phyloP scores from a whole-genome alignment of 2,888 invertebrate genomes.

The Himalopsyche japonica region DNA sequence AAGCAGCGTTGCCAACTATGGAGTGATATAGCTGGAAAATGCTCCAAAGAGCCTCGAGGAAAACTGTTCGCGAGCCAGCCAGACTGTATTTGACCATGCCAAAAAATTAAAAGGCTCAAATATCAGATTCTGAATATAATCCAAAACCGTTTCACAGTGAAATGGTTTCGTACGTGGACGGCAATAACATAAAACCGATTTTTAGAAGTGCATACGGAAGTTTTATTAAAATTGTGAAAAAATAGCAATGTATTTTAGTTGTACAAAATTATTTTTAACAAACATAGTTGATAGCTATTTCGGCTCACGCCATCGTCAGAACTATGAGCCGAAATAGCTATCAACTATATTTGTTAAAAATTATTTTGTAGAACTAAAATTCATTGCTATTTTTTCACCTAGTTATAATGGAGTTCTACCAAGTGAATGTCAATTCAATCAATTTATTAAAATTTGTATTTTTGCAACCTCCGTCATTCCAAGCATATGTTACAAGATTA shows the following conservation, averaged over 20 bases:
- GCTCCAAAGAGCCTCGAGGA: not conserved
- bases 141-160: not conserved
- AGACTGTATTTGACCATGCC: not conserved
- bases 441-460: not conserved
- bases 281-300: too few species aligned
- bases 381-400: too few species aligned
- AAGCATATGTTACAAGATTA: not conserved
- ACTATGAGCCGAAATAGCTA: too few species aligned
- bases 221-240: not conserved
- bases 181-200: not conserved
- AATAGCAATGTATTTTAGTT: too few species aligned
- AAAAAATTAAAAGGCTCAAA: conserved; percentile 22
- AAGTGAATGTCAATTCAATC: too few species aligned
- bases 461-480: not conserved
- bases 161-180: not conserved
- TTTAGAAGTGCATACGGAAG: not conserved
- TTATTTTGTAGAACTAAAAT: too few species aligned
- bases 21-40: conserved; percentile 19
- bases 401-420: too few species aligned
- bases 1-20: conserved; percentile 18
- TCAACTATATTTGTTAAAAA: too few species aligned
- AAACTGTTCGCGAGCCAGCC: not conserved
- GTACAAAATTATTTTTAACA: too few species aligned
- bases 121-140: not conserved
- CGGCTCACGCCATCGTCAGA: too few species aligned